phyloP scores from a whole-genome alignment of 2,888 invertebrate genomes.

The Ophion slaviceki region DNA sequence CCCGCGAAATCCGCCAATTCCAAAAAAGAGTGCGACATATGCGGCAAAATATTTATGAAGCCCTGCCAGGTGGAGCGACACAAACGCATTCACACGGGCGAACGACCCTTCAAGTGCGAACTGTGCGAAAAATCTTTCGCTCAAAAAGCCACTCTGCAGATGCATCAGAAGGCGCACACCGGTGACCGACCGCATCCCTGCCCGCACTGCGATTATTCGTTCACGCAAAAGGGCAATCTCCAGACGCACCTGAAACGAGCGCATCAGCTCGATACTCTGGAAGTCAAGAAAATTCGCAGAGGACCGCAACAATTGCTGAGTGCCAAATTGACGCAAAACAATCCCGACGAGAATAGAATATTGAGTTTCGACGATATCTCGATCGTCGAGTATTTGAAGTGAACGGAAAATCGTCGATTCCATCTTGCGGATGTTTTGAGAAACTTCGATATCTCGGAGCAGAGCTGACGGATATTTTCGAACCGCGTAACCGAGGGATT shows the following conservation, averaged over 20 bases:
- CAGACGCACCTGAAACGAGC: constrained; percentile 86
- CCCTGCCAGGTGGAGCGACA: constrained; percentile 85
- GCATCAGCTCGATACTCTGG: constrained; percentile 74
- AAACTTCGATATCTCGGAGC: background rate
- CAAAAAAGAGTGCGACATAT: constrained; percentile 81
- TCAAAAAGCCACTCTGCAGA: constrained; percentile 86
- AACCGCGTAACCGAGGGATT: background rate
- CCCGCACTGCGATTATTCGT: constrained; percentile 86
- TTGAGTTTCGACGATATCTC: constrained; percentile 78
- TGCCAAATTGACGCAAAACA: constrained; percentile 70
- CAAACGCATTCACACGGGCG: constrained; percentile 86
- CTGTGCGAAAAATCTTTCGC: constrained; percentile 86
- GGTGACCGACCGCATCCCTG: constrained; percentile 86
- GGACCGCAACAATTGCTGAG: constrained; percentile 69
- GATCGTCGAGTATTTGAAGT: constrained; percentile 76
- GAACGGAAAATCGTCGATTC: constrained; percentile 26
- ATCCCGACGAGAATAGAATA: constrained; percentile 70
- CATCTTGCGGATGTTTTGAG: background rate
- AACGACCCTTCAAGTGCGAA: constrained; percentile 85
- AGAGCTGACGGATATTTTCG: background rate
- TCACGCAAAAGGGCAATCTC: constrained; percentile 86
- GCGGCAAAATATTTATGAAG: constrained; percentile 85
- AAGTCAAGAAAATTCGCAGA: constrained; percentile 72
- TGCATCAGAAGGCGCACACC: constrained; percentile 86
- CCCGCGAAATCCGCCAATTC: constrained; percentile 42